Percentiles rank a stretch among this genome's conserved stretches.
Evolutionary conservation across 2,888 invertebrate species (phyloP).

Genomic region (Pachymerium ferrugineum): DNA sequence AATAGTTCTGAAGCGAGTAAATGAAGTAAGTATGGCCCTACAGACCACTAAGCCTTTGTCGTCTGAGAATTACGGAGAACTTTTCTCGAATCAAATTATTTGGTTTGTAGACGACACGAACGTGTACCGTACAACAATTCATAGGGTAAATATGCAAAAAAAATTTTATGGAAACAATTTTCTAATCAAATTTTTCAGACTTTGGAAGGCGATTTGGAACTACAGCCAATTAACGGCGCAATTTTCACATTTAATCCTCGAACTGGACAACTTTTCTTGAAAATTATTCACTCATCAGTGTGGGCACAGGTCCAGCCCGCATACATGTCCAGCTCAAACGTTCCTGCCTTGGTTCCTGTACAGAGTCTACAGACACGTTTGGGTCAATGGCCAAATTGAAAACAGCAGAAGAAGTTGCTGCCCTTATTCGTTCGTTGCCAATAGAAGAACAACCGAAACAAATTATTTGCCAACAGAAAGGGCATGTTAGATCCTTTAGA

Average conservation of each 20-base stretch:
- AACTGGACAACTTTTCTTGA: constrained; percentile 96
- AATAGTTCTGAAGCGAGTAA: no score
- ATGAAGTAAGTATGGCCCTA: no score
- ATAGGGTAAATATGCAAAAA: constrained; percentile 58
- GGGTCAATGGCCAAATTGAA: constrained; percentile 99
- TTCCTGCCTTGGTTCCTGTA: no score
- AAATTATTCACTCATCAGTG: constrained; percentile 99
- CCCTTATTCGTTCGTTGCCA: constrained; percentile 93
- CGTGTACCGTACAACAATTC: constrained; percentile 98
- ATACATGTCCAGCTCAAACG: no score
- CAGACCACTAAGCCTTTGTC: no score
- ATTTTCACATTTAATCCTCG: constrained; percentile 99
- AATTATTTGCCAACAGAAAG: constrained; percentile 97
- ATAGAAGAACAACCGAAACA: constrained; percentile 99
- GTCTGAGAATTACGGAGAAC: constrained; percentile 98
- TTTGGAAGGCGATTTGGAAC: constrained; percentile 97
- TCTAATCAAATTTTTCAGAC: constrained; percentile 53
- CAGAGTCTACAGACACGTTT: constrained; percentile 99
- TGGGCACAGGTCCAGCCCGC: no score
- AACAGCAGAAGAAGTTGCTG: constrained; percentile 99
- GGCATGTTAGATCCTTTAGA: constrained; percentile 99
- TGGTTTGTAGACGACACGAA: constrained; percentile 99
- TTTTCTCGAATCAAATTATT: constrained; percentile 99
- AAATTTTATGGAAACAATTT: neutral
- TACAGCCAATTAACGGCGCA: constrained; percentile 98